Conservation (phyloP, 1,140 invertebrate genomes). For the Agrilus planipennis region DNA sequence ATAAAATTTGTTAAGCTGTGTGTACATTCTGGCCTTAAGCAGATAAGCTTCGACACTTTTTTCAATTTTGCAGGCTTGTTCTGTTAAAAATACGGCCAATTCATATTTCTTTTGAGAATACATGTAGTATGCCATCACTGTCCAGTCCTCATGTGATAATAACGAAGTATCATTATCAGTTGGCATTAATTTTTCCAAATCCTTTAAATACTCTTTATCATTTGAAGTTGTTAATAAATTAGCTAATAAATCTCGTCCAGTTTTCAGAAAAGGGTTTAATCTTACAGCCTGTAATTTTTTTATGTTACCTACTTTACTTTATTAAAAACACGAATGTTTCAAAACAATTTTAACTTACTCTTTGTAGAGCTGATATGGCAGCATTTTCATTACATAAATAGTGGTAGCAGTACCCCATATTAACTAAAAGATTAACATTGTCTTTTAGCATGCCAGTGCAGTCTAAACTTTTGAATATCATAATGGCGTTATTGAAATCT, state of each 20-base stretch:
- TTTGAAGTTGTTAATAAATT: conserved; percentile 16
- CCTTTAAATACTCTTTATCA: conserved; percentile 24
- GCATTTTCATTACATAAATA: conserved; percentile 39
- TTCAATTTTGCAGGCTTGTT: conserved; percentile 32
- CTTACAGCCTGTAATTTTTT: conserved; percentile 7
- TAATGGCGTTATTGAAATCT: conserved; percentile 50
- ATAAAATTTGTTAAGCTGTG: conserved; percentile 57
- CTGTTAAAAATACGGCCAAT: conserved; percentile 32
- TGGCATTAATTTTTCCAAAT: conserved; percentile 22
- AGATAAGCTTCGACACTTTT: conserved; percentile 56
- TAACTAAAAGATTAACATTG: conserved; percentile 50
- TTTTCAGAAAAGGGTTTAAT: conserved; percentile 24
- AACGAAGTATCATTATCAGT: conserved; percentile 16
- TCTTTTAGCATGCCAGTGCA: conserved; percentile 48
- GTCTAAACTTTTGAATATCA: conserved; percentile 49
- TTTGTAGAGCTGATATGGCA: conserved; percentile 32
- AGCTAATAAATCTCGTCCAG: conserved; percentile 25
- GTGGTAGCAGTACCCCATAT: conserved; percentile 55
- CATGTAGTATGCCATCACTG: conserved; percentile 29
- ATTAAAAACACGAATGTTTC: neutral
- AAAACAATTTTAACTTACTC: conserved; percentile 18
- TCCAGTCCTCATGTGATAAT: conserved; percentile 29
- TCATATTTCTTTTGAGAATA: conserved; percentile 27
- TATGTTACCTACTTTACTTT: no score
- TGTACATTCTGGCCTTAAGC: conserved; percentile 56